phyloP scores from a whole-genome alignment of 1,140 invertebrate genomes.

The Tetragonula clypearis region DNA sequence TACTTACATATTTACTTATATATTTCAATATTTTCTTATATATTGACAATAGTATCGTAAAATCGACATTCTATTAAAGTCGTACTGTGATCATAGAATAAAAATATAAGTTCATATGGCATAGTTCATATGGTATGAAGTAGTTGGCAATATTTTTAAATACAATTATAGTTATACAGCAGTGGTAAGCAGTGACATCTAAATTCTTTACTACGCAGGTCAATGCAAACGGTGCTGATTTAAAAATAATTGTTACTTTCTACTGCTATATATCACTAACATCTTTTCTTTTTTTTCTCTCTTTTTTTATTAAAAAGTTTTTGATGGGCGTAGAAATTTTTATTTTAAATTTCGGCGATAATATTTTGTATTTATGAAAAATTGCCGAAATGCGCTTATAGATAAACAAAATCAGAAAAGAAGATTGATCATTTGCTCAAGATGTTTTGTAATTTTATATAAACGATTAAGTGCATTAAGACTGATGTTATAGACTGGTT shows the following conservation, averaged over 20 bases:
- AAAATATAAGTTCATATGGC: not conserved
- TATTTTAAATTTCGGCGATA: not conserved
- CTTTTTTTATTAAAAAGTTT: not conserved
- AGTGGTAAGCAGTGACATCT: not conserved
- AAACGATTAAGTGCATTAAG: slow-evolving; percentile 17
- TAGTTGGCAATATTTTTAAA: not conserved
- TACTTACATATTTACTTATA: not conserved
- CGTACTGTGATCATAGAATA: not conserved
- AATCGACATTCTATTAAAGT: not conserved
- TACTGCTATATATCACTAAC: not conserved
- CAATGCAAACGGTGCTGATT: slow-evolving; percentile 37
- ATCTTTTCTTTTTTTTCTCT: not conserved
- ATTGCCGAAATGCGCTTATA: not conserved
- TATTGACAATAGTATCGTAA: not conserved
- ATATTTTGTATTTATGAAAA: not conserved
- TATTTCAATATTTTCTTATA: not conserved
- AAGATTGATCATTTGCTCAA: not conserved
- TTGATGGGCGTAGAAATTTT: not conserved
- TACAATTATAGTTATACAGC: not conserved
- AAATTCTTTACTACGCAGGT: not conserved
- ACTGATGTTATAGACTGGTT: slow-evolving; percentile 47
- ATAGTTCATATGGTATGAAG: not conserved
- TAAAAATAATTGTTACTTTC: not conserved
- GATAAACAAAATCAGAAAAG: not conserved
- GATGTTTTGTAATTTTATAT: not conserved